Percentiles rank a stretch among this genome's conserved stretches.
phyloP scores from a whole-genome alignment of 2,797 vertebrate species.

The Chelon labrosus region DNA sequence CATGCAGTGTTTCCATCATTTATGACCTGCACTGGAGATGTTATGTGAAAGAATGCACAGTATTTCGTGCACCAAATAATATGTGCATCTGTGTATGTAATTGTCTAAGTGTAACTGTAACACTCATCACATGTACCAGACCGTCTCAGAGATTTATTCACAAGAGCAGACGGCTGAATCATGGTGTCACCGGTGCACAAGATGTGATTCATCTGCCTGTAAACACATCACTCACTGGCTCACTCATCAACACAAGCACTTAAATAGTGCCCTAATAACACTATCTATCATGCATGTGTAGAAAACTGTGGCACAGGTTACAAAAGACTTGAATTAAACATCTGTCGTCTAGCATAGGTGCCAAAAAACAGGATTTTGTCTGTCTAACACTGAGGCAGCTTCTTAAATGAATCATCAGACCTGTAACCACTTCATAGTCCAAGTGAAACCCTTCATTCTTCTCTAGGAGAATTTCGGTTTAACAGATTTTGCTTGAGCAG shows the following conservation, averaged over 20 bases:
- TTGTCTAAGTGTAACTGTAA: conserved; percentile 8
- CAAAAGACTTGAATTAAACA: conserved; percentile 40
- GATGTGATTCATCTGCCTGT: conserved; percentile 52
- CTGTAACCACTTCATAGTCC: conserved; percentile 39
- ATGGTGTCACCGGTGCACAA: conserved; percentile 22
- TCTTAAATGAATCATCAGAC: conserved; percentile 57
- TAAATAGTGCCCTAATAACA: conserved; percentile 23
- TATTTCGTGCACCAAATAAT: conserved; percentile 35
- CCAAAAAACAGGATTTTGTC: conserved; percentile 4
- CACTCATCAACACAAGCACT: conserved; percentile 34
- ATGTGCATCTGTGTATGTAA: conserved; percentile 5
- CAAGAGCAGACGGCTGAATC: conserved; percentile 54
- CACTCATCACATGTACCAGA: conserved; percentile 2
- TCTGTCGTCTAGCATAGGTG: conserved; percentile 36
- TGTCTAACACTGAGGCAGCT: conserved; percentile 25
- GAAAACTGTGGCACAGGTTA: conserved; percentile 25
- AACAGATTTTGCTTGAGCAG: conserved; percentile 50
- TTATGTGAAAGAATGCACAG: conserved; percentile 15
- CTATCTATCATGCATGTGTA: conserved; percentile 17
- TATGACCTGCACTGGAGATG: conserved; percentile 22
- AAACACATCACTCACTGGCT: conserved; percentile 43
- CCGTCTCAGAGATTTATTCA: conserved; percentile 15
- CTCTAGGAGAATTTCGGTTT: conserved; percentile 20
- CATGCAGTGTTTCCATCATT: conserved; percentile 30
- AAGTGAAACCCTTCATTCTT: conserved; percentile 47